Conservation (phyloP, 2,888 invertebrate genomes). For the Drosophila pseudotalamancana region DNA sequence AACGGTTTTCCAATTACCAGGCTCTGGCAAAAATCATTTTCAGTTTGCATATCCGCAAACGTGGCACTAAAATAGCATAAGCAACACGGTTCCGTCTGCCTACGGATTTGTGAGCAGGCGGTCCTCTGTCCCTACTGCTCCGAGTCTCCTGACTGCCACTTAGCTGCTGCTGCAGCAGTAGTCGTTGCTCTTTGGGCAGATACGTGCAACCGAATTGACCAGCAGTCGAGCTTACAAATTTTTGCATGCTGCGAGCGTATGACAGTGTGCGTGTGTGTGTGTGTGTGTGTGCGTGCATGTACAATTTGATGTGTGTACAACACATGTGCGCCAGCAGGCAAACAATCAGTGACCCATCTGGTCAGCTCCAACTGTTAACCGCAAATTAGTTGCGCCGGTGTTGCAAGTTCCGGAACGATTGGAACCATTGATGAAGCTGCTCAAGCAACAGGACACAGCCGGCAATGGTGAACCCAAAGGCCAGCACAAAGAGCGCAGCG, state of each 20-base stretch:
- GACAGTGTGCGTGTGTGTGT: neutral
- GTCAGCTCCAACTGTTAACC: slow-evolving; percentile 26
- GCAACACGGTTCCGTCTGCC: slow-evolving; percentile 50
- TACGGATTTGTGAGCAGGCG: slow-evolving; percentile 32
- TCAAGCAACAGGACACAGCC: slow-evolving; percentile 68
- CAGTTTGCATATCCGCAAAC: slow-evolving; percentile 67
- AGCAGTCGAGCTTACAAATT: slow-evolving; percentile 28
- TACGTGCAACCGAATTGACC: slow-evolving; percentile 22
- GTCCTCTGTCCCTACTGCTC: neutral
- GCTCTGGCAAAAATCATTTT: slow-evolving; percentile 67
- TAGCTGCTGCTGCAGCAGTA: slow-evolving; percentile 15
- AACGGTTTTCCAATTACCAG: slow-evolving; percentile 71
- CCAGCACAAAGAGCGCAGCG: slow-evolving; percentile 76
- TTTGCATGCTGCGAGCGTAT: slow-evolving; percentile 19
- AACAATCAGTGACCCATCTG: slow-evolving; percentile 45
- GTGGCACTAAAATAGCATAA: slow-evolving; percentile 44
- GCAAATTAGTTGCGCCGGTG: slow-evolving; percentile 49
- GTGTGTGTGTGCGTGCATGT: slow-evolving; percentile 1
- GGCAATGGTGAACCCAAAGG: slow-evolving; percentile 73
- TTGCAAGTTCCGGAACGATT: slow-evolving; percentile 22
- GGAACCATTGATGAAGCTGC: slow-evolving; percentile 30
- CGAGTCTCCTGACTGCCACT: slow-evolving; percentile 21
- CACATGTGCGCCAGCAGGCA: slow-evolving; percentile 41
- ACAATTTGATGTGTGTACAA: slow-evolving; percentile 31
- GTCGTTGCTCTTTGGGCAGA: slow-evolving; percentile 3